A percentile compares a stretch with the other conserved stretches of the same genome.
Evolutionary conservation across 2,888 invertebrate species (phyloP).

Genomic region (Hirtodrosophila histrioides): DNA sequence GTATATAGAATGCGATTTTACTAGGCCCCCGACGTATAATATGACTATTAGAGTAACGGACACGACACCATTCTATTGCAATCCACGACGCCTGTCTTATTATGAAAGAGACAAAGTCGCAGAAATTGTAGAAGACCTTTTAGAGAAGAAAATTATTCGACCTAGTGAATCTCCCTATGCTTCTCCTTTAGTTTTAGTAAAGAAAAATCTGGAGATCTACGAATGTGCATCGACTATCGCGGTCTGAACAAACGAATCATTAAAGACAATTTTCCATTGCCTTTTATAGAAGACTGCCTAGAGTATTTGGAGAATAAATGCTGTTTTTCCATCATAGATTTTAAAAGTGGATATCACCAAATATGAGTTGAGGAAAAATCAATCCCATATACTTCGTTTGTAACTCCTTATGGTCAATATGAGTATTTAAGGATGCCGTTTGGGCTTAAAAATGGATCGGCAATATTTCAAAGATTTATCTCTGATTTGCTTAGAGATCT

Average conservation of each 20-base stretch:
- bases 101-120: constrained; percentile 4
- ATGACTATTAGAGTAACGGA: neutral
- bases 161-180: constrained; percentile 1
- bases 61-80: constrained; percentile 4
- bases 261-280: constrained; percentile 6
- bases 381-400: neutral
- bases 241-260: constrained; percentile 5
- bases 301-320: constrained; percentile 2
- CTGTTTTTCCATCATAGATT: constrained; percentile 1
- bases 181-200: constrained; percentile 1
- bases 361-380: constrained; percentile 5
- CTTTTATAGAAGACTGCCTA: constrained; percentile 6
- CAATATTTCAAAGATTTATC: too few relatives aligned
- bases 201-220: neutral
- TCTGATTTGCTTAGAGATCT: too few relatives aligned
- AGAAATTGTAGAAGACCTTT: constrained; percentile 1
- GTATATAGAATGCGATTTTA: too few relatives aligned
- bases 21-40: too few relatives aligned
- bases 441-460: too few relatives aligned
- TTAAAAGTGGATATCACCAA: constrained; percentile 6
- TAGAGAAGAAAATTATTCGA: constrained; percentile 8
- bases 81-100: constrained; percentile 3
- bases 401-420: constrained; percentile 9
- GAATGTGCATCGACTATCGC: constrained; percentile 2
- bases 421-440: constrained; percentile 3